phyloP scores from a whole-genome alignment of 2,113 vertebrate species.

The Trogon melanurus region DNA sequence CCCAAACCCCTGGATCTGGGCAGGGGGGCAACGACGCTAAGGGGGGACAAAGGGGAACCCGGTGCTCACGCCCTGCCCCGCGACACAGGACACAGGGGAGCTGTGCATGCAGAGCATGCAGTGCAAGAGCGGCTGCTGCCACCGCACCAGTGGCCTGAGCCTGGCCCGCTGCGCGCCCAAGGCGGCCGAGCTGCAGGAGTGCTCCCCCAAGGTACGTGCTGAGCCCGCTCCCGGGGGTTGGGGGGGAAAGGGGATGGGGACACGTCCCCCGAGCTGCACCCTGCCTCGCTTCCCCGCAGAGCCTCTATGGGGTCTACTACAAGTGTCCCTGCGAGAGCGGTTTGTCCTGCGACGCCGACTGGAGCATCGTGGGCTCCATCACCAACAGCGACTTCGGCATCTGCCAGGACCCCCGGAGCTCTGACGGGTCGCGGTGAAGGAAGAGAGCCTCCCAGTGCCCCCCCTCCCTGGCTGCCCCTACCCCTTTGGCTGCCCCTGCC shows the following conservation, averaged over 20 bases:
- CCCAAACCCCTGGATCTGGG: accelerated
- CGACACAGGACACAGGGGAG: slow-evolving; percentile 69
- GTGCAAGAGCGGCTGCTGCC: slow-evolving; percentile 82
- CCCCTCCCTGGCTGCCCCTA: accelerated
- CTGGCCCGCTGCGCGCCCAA: slow-evolving; percentile 70
- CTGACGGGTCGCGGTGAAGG: accelerated
- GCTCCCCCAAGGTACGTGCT: slow-evolving; percentile 70
- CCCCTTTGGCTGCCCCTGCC: neutral
- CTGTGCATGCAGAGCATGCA: slow-evolving; percentile 77
- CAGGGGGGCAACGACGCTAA: no score
- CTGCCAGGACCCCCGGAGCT: slow-evolving; percentile 63
- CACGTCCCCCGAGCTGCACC: accelerated
- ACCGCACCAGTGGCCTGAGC: neutral
- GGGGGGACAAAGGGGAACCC: accelerated
- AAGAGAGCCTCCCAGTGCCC: accelerated
- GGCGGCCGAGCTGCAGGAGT: slow-evolving; percentile 73
- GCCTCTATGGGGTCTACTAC: slow-evolving; percentile 77
- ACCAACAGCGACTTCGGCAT: slow-evolving; percentile 77
- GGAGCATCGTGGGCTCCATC: slow-evolving; percentile 75
- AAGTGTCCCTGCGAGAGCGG: slow-evolving; percentile 82
- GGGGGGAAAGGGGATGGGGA: accelerated
- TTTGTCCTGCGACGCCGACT: slow-evolving; percentile 72
- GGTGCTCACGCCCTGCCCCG: neutral
- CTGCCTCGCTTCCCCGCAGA: slow-evolving; percentile 48
- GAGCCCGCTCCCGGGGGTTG: neutral